Evolutionary conservation across 64 coral and sea anemone genomes (phyloP), one percentile per base, ranked within the genome.

Genomic region (Catalaphyllia jardinei): DNA sequence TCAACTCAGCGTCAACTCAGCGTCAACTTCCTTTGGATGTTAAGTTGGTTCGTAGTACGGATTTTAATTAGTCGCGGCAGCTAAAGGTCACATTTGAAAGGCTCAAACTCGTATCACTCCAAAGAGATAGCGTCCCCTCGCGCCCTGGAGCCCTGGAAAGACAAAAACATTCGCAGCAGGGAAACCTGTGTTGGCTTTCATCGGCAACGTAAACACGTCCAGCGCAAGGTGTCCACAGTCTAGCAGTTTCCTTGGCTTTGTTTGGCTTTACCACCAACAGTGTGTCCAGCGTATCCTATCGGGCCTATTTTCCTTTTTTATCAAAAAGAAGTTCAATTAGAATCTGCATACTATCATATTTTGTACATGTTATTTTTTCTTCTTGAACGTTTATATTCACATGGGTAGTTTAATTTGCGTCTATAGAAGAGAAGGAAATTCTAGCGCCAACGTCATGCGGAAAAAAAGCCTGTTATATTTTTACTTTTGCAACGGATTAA

Each of bases 41-140:
- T n/a, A 29, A 11, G 10, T 0, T 69, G 22, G 19, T 27, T 69
- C 4, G 3, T 69, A 25, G n/a, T 67, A 69, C 11, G 25, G 79
- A 60, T 33, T 81, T 81, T 81, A 81, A 81, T 81, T 61, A 35
- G 57, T 19, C 13, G 13, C 30, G 79, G 59, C 54, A 62, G 15
- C 17, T 61, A 28, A 60, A 35, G 9, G 54, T 29, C 28, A 62
- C n/a, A 13, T 62, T 80, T 55, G 24, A 10, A 11, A 11, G 12
- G 22, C 31, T 27, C 17, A 57, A 24, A 20, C 15, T 31, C 28
- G 31, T 67, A 24, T 11, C 20, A 18, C 42, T 8, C 42, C 42
- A 46, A 46, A 46, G 5, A 5, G 4, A 46, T 65, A 31, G 59
- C 60, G 29, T 83, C 61, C 35, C 60, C 18, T 27, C 10, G 57